Evolutionary conservation across 92 coral and sea anemone species (phyloP), one percentile per base, ranked within the genome.

Genomic region (Paramuricea clavata): DNA sequence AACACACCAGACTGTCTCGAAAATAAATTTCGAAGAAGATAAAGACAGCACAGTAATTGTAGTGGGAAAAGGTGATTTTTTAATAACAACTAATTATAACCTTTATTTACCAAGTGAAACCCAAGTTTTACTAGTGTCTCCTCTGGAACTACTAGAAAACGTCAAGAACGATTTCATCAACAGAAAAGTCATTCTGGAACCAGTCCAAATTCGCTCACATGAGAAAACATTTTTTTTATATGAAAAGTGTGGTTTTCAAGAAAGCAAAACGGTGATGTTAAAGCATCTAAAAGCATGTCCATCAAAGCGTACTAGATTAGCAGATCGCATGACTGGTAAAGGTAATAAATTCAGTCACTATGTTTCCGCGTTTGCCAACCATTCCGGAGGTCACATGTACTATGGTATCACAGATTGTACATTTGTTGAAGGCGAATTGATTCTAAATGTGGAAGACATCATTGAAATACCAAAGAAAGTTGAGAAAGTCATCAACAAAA

Each of bases 331-430:
- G 41, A 76, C 47, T 5, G 67, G 82, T n/a, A 16, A 54, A 54
- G 54, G 70, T 82, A 87, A 81, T 73, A 69, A 81, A 36, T 39
- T 87, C 1, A 54, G 36, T 15, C 67, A 34, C 41, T 87, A 81
- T 65, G 64, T 87, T 27, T 87, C 90, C 3, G 90, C 86, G 8
- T 87, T 80, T 60, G 90, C 90, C 28, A 87, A 87, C 69, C 71
- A 81, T 34, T 30, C 62, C 33, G 90, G 90, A 30, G 90, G 90
- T 16, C 90, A 83, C 22, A 34, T 87, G 26, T 87, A 80, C 75
- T 87, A 83, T 57, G 90, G 90, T 27, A 83, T 87, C 1, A 42
- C 56, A 3, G 67, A 81, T 27, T 82, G 69, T 22, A 82, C 81
- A 30, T 25, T 54, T 36, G 82, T 87, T 17, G n/a, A 80, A 59